Percentiles rank a stretch among this genome's conserved stretches.
Conservation (phyloP, 2,113 vertebrate species). For the Phalacrocorax pelagicus region DNA sequence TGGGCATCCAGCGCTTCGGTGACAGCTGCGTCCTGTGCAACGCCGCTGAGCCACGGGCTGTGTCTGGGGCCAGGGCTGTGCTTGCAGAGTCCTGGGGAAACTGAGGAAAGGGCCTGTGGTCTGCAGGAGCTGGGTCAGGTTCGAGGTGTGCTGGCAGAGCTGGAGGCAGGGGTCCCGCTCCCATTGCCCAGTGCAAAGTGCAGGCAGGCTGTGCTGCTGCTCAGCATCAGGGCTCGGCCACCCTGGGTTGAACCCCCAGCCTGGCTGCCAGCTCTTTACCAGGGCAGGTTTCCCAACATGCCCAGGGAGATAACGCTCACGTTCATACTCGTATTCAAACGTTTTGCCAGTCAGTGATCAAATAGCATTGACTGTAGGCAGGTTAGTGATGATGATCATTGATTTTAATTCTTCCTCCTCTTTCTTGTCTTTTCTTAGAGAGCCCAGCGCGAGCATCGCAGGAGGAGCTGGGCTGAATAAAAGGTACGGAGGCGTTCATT, state of each 20-base stretch:
- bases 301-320: not conserved
- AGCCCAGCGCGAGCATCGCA: constrained; percentile 16
- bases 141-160: fast-evolving
- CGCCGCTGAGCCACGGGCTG: fast-evolving
- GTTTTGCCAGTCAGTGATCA: not conserved
- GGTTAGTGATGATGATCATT: not conserved
- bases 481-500: constrained; percentile 57
- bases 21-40: fast-evolving
- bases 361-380: not conserved
- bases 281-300: not conserved
- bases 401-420: constrained; percentile 55
- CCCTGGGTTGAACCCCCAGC: not conserved
- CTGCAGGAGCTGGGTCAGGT: not conserved
- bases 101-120: fast-evolving
- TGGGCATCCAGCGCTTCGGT: fast-evolving
- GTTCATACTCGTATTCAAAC: fast-evolving
- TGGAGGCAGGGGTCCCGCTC: fast-evolving
- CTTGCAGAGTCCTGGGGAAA: not conserved
- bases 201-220: not conserved
- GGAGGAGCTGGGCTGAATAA: constrained; percentile 67
- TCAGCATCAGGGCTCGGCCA: fast-evolving
- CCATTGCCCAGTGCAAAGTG: not conserved
- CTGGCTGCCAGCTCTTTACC: not conserved
- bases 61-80: fast-evolving
- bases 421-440: constrained; percentile 60